Base-by-base conservation (phyloP, 2,888 invertebrate genomes). In the Drosophila dives region DNA sequence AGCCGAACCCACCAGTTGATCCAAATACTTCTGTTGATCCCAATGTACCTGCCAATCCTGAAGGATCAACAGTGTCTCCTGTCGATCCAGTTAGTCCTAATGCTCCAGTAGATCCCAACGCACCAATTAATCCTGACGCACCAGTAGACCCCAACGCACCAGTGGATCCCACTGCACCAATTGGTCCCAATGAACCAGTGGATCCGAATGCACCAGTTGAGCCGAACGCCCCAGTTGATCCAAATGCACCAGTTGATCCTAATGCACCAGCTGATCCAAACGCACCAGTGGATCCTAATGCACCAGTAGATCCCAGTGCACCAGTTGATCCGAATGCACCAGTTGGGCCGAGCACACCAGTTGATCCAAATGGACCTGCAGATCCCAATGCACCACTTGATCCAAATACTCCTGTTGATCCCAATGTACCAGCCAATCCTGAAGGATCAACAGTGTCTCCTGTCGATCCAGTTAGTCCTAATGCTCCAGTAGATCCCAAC, bases 91-190 rank as follows among this genome's bases (percentile, higher is more conserved):
- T 23, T 1, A 23, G 23, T 23, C 23, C 23, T 23, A 23, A 23
- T 23, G 23, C 23, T 23, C 23, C 38, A 4, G 64, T 62, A 0
- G 54, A 68, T n/a, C 73, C 75, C 8, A 66, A 58, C 4, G 40
- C 50, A 11, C 63, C 72, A 48, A 55, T 51, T 0, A 36, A 69
- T 7, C 60, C 83, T 0, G 76, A 63, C 0, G 33, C 55, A 1
- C 81, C 81, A 6, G 67, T 73, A 0, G 62, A 51, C 29, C 77
- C 77, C 0, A 69, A 64, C 12, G 55, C 65, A 40, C 48, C 78
- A 32, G 62, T 54, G 0, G 40, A 60, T 23, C 72, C 77, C 0
- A 71, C 26, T 1, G 58, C 60, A 0, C 75, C 76, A 20, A 55
- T 38, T 0, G 36, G 63, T 1, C 75, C 71, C 0, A 72, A 55